Evolutionary conservation across 2,113 vertebrate genomes (phyloP).

Genomic region (Macrotus californicus): DNA sequence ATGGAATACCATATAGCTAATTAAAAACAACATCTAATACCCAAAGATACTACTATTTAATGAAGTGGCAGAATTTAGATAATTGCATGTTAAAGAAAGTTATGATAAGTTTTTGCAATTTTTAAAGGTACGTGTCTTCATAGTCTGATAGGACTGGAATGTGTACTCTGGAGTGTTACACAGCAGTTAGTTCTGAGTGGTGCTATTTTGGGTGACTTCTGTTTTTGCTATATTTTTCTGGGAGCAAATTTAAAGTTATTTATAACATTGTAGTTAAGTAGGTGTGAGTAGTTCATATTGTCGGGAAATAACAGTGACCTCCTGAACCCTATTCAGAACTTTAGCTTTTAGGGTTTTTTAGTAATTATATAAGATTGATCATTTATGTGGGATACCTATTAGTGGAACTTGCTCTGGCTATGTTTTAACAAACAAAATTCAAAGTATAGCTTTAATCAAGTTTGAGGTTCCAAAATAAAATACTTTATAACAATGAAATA

Average conservation of each 20-base stretch:
- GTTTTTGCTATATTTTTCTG: background rate
- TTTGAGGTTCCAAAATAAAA: slow-evolving; percentile 23
- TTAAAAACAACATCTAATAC: background rate
- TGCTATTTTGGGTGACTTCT: background rate
- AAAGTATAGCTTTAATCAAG: background rate
- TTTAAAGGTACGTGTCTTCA: background rate
- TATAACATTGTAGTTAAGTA: background rate
- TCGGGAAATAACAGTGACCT: background rate
- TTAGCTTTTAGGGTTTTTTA: background rate
- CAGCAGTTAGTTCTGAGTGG: background rate
- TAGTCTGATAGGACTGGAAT: background rate
- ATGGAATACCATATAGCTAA: background rate
- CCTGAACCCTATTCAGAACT: background rate
- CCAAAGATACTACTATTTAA: background rate
- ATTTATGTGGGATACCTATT: background rate
- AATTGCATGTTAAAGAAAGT: slow-evolving; percentile 23
- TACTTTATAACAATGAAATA: background rate
- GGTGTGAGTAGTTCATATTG: background rate
- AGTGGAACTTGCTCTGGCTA: background rate
- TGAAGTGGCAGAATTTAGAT: background rate
- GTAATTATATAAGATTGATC: background rate
- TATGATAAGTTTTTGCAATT: background rate
- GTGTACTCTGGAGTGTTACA: background rate
- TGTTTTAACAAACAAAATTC: slow-evolving; percentile 15
- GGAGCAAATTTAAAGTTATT: background rate